Evolutionary conservation across 2,113 vertebrate genomes (phyloP), one percentile per base, ranked within the genome.

Genomic region (Tonatia bakeri): DNA sequence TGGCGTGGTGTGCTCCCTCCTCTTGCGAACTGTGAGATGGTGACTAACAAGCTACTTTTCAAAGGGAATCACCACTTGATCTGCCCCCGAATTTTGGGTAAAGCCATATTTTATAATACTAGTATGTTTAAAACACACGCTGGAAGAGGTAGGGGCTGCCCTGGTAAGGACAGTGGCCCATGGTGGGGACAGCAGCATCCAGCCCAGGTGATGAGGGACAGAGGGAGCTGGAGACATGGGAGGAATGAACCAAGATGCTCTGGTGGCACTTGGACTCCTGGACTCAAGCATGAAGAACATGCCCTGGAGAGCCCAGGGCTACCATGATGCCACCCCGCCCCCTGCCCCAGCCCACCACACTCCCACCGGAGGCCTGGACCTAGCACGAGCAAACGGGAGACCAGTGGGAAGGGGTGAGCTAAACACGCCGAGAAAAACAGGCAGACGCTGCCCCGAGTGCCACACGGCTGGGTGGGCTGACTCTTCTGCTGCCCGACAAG

Each of bases 241-340:
- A 47, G 65, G 26, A 33, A 54, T 12, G 36, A 43, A 24, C 56
- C 20, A 50, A 40, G 56, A 24, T 22, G 56, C 54, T 31, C 1
- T 7, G 17, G 12, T 26, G 40, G 33, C 79, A 40, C 59, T 69
- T 73, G 26, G 14, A 43, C 6, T 38, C 72, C 69, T 73, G n/a
- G 10, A 43, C 6, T 38, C 2, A 16, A 73, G 31, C 11, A 2
- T n/a, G 50, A 38, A 67, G 33, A 43, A 43, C 0, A 0, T 4
- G 3, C 13, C 77, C 31, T n/a, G 50, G 38, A 47, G 76, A 40
- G 15, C 28, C 67, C 43, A 64, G 65, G 72, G 47, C 52, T 31
- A 50, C 17, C 3, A 22, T 33, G 69, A 17, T 12, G 20, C 33
- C 59, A 28, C 72, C 36, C 19, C 8, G 22, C 26, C 59, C 59